Conservation (phyloP, 2,113 vertebrate species). For the Protobothrops mucrosquamatus region DNA sequence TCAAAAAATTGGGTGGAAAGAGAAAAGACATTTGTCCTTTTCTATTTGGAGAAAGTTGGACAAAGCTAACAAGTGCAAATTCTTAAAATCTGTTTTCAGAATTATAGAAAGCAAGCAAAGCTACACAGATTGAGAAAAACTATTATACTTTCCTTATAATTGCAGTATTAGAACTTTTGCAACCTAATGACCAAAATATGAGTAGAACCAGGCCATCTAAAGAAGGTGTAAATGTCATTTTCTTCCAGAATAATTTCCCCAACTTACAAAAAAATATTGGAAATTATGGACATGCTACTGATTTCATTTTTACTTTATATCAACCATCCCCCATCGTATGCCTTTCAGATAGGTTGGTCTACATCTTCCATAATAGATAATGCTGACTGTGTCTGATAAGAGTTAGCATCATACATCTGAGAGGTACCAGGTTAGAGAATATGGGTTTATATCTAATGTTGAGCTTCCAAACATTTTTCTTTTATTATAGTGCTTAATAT, state of each 20-base stretch:
- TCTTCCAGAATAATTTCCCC: neutral
- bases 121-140: neutral
- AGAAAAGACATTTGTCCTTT: neutral
- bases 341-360: neutral
- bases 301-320: neutral
- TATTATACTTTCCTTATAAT: neutral
- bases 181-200: neutral
- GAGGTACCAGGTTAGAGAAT: neutral
- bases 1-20: neutral
- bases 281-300: neutral
- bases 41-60: neutral
- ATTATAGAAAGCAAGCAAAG: neutral
- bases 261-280: neutral
- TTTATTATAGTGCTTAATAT: neutral
- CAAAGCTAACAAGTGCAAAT: neutral
- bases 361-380: neutral
- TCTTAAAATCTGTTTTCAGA: neutral
- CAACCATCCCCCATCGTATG: neutral
- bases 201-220: neutral
- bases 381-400: neutral
- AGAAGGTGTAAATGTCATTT: neutral
- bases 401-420: neutral
- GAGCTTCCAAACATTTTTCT: neutral
- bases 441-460: neutral
- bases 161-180: neutral